These are phyloP conservation scores for Meteorus colon DNA, from an alignment of 2,888 invertebrate genomes.

Conservation along the genomic window DNA sequence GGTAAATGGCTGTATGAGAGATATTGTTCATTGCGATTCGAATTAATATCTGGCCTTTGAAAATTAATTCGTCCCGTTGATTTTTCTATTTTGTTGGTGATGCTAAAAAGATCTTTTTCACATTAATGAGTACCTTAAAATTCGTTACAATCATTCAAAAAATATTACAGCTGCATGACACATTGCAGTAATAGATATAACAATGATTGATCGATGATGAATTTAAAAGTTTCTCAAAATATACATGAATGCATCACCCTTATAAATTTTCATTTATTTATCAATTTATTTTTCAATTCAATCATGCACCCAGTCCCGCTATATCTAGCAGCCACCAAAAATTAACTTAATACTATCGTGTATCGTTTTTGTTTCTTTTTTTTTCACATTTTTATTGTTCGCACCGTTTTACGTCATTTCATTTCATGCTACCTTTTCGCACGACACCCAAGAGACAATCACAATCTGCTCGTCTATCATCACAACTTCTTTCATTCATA, in stretches of 20 bases:
- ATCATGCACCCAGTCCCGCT: conserved; percentile 17
- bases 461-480: background rate
- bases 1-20: conserved; percentile 20
- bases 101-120: background rate
- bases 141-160: background rate
- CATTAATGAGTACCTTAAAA: background rate
- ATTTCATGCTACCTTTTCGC: background rate
- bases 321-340: conserved; percentile 50
- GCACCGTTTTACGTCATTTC: background rate
- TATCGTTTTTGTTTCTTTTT: conserved; percentile 49
- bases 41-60: conserved; percentile 59
- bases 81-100: no score
- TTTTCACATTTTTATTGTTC: conserved; percentile 8
- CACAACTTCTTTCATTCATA: background rate
- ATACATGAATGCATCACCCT: background rate
- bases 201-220: conserved; percentile 2
- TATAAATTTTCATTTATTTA: conserved; percentile 14
- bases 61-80: conserved; percentile 25
- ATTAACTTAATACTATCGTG: conserved; percentile 67
- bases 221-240: conserved; percentile 12
- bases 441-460: background rate
- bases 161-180: background rate
- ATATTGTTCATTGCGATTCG: conserved; percentile 9
- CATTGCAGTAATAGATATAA: background rate
- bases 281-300: conserved; percentile 10